Evolutionary conservation across 2,113 vertebrate species (phyloP).

Genomic region (Brevimyrus niger): DNA sequence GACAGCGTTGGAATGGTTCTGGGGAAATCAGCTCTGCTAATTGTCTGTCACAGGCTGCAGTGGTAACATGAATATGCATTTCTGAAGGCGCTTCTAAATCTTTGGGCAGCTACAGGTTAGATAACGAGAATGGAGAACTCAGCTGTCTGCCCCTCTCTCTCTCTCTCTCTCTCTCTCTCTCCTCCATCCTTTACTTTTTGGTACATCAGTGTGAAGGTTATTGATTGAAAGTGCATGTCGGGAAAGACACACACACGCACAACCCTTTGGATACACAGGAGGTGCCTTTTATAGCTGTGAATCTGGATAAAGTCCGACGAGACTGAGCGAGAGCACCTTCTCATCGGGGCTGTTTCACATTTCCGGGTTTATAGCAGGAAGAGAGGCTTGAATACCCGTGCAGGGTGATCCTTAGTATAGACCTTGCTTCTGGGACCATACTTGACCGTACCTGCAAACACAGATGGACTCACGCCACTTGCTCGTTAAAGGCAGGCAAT

Average conservation of each 20-base stretch:
- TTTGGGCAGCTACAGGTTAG: neutral
- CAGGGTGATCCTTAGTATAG: neutral
- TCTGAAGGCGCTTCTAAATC: neutral
- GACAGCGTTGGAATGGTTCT: neutral
- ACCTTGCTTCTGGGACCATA: neutral
- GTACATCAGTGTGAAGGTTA: constrained; percentile 13
- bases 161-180: neutral
- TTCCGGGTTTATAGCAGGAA: neutral
- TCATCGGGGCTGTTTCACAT: neutral
- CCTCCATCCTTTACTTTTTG: neutral
- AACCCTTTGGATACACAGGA: neutral
- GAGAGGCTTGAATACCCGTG: neutral
- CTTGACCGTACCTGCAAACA: neutral
- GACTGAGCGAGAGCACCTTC: neutral
- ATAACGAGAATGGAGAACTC: neutral
- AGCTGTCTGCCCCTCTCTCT: neutral
- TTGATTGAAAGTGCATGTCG: neutral
- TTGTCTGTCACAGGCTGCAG: neutral
- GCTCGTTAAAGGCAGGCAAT: neutral
- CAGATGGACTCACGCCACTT: neutral
- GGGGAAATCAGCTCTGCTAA: neutral
- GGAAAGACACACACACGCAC: neutral
- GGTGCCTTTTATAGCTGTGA: neutral
- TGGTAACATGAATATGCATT: neutral
- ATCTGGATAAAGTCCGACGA: neutral